Evolutionary conservation across 2,113 vertebrate species (phyloP).

Genomic region (Motacilla tschutschensis): DNA sequence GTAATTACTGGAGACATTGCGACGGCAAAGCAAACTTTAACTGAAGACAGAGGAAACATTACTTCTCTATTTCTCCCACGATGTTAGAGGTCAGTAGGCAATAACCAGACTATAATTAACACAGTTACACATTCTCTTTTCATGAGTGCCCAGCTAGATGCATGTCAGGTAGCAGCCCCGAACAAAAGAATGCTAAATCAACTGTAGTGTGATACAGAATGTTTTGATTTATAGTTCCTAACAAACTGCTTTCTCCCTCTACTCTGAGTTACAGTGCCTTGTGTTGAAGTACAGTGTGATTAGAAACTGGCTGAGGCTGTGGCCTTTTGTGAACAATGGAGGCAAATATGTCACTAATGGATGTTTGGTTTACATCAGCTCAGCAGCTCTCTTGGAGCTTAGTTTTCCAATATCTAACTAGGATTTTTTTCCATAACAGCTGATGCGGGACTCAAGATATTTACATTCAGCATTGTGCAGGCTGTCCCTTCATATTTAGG

Average conservation of each 20-base stretch:
- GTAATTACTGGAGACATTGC: slow-evolving; percentile 1
- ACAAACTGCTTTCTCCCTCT: neutral
- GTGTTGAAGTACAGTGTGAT: neutral
- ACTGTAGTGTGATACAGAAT: neutral
- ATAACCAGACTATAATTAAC: slow-evolving; percentile 52
- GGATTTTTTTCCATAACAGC: neutral
- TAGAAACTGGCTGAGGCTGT: slow-evolving; percentile 16
- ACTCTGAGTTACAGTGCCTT: neutral
- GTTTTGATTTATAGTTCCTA: slow-evolving; percentile 36
- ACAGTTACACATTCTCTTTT: slow-evolving; percentile 9
- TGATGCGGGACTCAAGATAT: neutral
- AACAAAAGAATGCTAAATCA: slow-evolving; percentile 41
- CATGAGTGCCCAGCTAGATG: neutral
- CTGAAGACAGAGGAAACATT: slow-evolving; percentile 19
- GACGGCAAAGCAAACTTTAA: neutral
- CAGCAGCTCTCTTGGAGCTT: neutral
- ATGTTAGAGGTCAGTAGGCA: slow-evolving; percentile 32
- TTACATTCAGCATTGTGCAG: neutral
- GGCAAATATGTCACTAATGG: slow-evolving; percentile 4
- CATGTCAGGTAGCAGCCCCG: neutral
- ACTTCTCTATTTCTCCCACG: neutral
- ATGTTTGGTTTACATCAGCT: neutral
- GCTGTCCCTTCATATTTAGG: neutral
- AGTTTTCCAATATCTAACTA: neutral
- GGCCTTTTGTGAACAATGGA: slow-evolving; percentile 9